These are phyloP conservation scores for Genyomyrus donnyi DNA, from an alignment of 2,113 vertebrate species.

Conservation along the genomic window DNA sequence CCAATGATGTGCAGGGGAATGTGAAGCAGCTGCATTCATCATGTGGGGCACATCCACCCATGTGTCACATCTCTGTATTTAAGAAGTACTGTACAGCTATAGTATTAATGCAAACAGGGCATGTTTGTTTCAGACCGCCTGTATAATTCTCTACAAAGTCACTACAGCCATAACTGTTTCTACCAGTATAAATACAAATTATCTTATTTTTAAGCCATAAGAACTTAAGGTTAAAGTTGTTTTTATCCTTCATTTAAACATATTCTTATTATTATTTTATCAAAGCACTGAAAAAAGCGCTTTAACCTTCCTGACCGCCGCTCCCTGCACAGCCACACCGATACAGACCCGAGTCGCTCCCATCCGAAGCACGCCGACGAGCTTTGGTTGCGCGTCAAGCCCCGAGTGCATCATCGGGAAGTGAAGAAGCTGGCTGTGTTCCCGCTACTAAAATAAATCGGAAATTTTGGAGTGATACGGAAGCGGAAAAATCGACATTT, in stretches of 20 bases:
- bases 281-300: background rate
- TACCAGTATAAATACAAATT: background rate
- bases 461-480: background rate
- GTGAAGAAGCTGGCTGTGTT: background rate
- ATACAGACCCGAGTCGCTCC: background rate
- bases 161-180: background rate
- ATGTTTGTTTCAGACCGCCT: background rate
- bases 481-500: constrained; percentile 3
- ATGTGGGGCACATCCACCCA: background rate
- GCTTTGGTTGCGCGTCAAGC: background rate
- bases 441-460: background rate
- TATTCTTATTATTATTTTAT: background rate
- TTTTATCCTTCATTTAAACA: background rate
- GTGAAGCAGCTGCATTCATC: background rate
- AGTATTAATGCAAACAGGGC: background rate
- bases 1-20: background rate
- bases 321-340: background rate
- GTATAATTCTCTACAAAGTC: background rate
- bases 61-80: background rate
- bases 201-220: background rate
- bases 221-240: background rate
- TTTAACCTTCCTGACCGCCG: background rate
- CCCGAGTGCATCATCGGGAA: background rate
- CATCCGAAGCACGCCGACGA: background rate
- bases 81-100: background rate